Percentiles rank a stretch among this genome's conserved stretches.
These are phyloP conservation scores for Bubo scandiacus DNA, from an alignment of 2,113 vertebrate species.

Conservation along the genomic window DNA sequence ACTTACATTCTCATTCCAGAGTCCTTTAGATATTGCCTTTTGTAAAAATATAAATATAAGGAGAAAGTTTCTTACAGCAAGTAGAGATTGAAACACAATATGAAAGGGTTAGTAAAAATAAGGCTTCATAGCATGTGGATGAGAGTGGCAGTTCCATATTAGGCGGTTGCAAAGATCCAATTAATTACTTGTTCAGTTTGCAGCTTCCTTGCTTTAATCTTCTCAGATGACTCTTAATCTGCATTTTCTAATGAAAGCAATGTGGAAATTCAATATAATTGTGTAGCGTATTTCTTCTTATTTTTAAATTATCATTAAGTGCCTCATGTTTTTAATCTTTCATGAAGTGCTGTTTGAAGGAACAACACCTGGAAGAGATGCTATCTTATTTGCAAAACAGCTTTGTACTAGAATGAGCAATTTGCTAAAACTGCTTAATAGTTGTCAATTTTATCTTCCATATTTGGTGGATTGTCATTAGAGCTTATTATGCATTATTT, in stretches of 20 bases:
- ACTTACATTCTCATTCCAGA: neutral
- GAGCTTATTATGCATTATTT: neutral
- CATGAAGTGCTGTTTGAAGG: neutral
- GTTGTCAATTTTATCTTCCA: neutral
- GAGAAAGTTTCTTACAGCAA: neutral
- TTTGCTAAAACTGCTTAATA: neutral
- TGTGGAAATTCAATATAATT: neutral
- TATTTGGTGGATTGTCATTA: neutral
- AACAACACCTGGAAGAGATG: neutral
- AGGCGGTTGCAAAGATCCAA: neutral
- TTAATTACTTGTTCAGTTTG: neutral
- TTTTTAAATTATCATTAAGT: neutral
- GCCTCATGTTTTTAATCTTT: neutral
- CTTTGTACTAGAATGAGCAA: neutral
- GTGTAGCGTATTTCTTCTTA: neutral
- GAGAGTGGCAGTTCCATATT: neutral
- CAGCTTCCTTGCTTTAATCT: slow-evolving; percentile 7
- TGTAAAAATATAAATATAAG: neutral
- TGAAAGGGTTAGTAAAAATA: neutral
- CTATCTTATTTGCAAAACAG: neutral
- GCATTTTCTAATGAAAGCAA: neutral
- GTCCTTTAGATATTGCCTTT: neutral
- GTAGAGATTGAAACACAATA: neutral
- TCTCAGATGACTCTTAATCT: neutral
- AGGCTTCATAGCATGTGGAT: neutral